phyloP scores from a whole-genome alignment of 2,888 invertebrate species.

The Leptopilina drosophilae region DNA sequence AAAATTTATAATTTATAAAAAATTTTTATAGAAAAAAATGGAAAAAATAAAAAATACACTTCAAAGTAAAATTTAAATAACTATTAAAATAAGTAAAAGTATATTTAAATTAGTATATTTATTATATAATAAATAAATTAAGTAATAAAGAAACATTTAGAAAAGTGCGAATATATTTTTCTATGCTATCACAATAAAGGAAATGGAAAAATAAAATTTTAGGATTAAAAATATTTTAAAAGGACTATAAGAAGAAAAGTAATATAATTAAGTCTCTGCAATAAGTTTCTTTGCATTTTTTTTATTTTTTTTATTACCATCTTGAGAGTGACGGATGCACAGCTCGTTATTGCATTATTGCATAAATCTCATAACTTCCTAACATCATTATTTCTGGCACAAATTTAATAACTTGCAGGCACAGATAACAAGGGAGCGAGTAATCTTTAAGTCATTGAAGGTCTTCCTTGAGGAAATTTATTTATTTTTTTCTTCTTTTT shows the following conservation, averaged over 20 bases:
- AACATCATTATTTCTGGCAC: constrained; percentile 2
- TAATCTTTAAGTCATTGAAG: constrained; percentile 11
- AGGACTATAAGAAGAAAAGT: not conserved
- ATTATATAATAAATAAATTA: no score
- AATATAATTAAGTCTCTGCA: constrained; percentile 9
- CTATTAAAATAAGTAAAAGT: no score
- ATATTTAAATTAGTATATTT: no score
- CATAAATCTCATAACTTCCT: constrained; percentile 4
- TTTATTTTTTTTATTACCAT: not conserved
- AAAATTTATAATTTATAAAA: no score
- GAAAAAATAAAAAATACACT: no score
- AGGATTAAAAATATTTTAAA: not conserved
- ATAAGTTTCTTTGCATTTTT: constrained; percentile 16
- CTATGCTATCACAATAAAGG: no score
- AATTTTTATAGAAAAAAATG: no score
- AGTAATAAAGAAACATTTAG: not conserved
- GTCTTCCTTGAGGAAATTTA: not conserved
- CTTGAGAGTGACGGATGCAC: not conserved
- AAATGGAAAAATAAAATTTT: no score
- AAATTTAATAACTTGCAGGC: constrained; percentile 13
- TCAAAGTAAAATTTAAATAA: no score
- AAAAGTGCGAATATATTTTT: no score
- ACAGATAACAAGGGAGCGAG: not conserved
- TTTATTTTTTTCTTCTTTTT: no score
- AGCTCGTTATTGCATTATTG: constrained; percentile 5